Evolutionary conservation across 2,888 invertebrate genomes (phyloP).

Genomic region (Allophyes oxyacanthae): DNA sequence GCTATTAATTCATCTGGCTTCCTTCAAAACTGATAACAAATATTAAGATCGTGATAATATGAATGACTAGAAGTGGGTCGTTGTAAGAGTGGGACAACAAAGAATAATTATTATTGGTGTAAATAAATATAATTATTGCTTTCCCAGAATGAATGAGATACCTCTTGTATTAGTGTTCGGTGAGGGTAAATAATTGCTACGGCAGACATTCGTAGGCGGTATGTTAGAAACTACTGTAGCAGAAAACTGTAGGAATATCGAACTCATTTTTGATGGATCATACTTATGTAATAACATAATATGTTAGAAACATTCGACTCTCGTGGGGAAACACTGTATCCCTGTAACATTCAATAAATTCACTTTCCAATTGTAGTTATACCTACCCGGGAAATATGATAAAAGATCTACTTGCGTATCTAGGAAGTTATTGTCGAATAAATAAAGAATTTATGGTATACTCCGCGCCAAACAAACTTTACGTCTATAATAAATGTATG

Average conservation of each 20-base stretch:
- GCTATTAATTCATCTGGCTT: no score
- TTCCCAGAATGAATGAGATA: slow-evolving; percentile 15
- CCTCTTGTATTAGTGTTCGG: slow-evolving; percentile 1
- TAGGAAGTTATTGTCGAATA: slow-evolving; percentile 19
- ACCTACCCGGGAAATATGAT: slow-evolving; percentile 3
- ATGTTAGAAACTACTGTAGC: slow-evolving; percentile 15
- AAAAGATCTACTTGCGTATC: background rate
- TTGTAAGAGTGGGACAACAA: slow-evolving; percentile 2
- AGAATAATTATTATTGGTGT: slow-evolving; percentile 6
- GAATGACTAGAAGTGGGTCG: slow-evolving; percentile 19
- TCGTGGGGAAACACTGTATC: no score
- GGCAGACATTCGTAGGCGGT: slow-evolving; percentile 9
- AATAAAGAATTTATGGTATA: slow-evolving; percentile 29
- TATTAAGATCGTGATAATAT: background rate
- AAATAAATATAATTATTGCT: no score
- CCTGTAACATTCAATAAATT: no score
- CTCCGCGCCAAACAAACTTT: slow-evolving; percentile 36
- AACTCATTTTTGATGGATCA: no score
- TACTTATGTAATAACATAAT: no score
- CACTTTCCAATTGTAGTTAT: slow-evolving; percentile 17
- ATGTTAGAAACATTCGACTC: no score
- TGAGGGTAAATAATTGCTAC: slow-evolving; percentile 11
- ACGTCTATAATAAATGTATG: slow-evolving; percentile 39
- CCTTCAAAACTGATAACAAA: no score
- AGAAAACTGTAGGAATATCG: background rate